Percentiles rank a stretch among this genome's conserved stretches.
phyloP scores from a whole-genome alignment of 2,888 invertebrate genomes.

The Bursaphelenchus okinawaensis region DNA sequence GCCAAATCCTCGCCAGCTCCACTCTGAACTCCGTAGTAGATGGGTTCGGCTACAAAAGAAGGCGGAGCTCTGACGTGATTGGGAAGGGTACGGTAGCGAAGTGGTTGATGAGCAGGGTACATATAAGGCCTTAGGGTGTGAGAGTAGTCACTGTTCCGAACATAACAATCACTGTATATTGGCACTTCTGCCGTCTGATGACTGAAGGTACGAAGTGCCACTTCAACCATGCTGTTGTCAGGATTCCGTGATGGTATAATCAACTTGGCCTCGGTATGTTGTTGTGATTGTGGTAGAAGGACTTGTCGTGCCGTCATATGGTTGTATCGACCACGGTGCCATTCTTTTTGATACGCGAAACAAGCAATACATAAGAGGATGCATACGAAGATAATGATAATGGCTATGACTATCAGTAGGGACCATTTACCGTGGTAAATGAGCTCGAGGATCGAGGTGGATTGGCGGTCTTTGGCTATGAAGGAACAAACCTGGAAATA shows the following conservation, averaged over 20 bases:
- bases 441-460: no score
- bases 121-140: background rate
- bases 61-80: background rate
- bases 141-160: background rate
- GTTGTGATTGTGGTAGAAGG: background rate
- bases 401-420: background rate
- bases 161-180: background rate
- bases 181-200: background rate
- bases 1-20: conserved; percentile 11
- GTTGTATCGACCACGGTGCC: background rate
- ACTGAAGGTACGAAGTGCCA: background rate
- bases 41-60: background rate
- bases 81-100: background rate
- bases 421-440: background rate
- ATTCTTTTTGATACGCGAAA: background rate
- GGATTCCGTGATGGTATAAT: background rate
- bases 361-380: background rate
- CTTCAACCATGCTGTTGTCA: background rate
- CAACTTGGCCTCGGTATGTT: background rate
- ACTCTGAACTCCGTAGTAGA: background rate
- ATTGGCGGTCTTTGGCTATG: no score
- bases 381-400: background rate
- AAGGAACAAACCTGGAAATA: no score
- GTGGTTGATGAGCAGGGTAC: background rate
- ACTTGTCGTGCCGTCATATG: background rate